phyloP scores from a whole-genome alignment of 1,140 invertebrate genomes.

The Drosophila obscura region DNA sequence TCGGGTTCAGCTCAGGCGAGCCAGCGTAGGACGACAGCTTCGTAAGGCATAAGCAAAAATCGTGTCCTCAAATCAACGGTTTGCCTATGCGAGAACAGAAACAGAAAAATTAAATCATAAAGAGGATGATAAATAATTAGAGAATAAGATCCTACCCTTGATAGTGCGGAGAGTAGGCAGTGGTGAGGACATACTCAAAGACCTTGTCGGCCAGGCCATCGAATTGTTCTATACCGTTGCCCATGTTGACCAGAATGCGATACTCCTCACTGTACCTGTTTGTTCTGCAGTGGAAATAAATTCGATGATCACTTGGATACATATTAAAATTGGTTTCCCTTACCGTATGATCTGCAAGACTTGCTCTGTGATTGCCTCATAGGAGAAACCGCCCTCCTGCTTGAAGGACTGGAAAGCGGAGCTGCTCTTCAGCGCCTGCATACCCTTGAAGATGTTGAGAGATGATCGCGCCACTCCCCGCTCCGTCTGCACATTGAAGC shows the following conservation, averaged over 20 bases:
- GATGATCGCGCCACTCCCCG: slow-evolving; percentile 67
- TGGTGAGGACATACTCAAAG: slow-evolving; percentile 67
- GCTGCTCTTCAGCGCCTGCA: slow-evolving; percentile 68
- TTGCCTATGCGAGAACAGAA: slow-evolving; percentile 32
- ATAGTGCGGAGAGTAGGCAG: slow-evolving; percentile 57
- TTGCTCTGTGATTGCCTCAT: slow-evolving; percentile 65
- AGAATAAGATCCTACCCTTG: slow-evolving; percentile 47
- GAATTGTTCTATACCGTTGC: slow-evolving; percentile 57
- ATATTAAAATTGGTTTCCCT: neutral
- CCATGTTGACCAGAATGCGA: slow-evolving; percentile 72
- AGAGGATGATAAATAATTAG: no score
- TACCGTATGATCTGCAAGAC: slow-evolving; percentile 76
- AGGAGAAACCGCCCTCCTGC: slow-evolving; percentile 63
- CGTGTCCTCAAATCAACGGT: slow-evolving; percentile 47
- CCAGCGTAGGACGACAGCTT: slow-evolving; percentile 74
- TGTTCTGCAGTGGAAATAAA: slow-evolving; percentile 30
- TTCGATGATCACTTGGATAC: neutral
- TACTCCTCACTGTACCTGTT: slow-evolving; percentile 66
- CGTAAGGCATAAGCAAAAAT: slow-evolving; percentile 72
- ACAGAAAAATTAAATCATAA: no score
- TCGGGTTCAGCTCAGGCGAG: slow-evolving; percentile 45
- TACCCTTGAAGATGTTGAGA: slow-evolving; percentile 68
- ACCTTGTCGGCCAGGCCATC: slow-evolving; percentile 44
- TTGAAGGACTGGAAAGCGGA: slow-evolving; percentile 70
- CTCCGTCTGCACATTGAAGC: slow-evolving; percentile 85